These are phyloP conservation scores for Limnephilus rhombicus DNA, from an alignment of 2,888 invertebrate species.

Conservation along the genomic window DNA sequence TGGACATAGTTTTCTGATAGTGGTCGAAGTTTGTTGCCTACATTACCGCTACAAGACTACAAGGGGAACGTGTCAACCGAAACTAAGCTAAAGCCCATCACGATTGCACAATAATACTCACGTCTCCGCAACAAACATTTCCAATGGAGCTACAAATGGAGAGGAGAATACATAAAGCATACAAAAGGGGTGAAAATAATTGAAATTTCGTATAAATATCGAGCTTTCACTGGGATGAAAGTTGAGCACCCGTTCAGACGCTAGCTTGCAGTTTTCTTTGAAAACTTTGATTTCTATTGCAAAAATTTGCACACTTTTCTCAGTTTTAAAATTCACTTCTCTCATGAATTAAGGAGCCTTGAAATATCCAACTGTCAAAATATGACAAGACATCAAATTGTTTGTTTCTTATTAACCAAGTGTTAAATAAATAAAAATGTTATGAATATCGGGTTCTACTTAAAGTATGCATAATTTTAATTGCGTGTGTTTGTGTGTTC, in stretches of 20 bases:
- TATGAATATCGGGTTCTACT: too few species aligned
- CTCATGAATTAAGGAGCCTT: not conserved
- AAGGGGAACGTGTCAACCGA: slow-evolving; percentile 51
- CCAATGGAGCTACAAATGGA: not conserved
- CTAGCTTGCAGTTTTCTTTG: not conserved
- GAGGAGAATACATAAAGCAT: not conserved
- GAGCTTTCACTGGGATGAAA: not conserved
- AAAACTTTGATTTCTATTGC: too few species aligned
- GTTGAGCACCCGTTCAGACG: not conserved
- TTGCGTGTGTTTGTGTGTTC: too few species aligned
- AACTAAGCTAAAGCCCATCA: slow-evolving; percentile 53
- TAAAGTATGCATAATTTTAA: too few species aligned
- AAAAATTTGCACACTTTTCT: not conserved
- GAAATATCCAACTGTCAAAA: too few species aligned
- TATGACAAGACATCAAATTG: too few species aligned
- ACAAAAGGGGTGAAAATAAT: not conserved
- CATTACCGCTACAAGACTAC: slow-evolving; percentile 22
- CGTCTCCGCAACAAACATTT: not conserved
- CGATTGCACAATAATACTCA: slow-evolving; percentile 54
- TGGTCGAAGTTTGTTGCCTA: slow-evolving; percentile 53
- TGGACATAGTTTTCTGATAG: slow-evolving; percentile 51
- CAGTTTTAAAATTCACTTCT: too few species aligned
- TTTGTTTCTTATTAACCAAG: too few species aligned
- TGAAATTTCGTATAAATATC: not conserved
- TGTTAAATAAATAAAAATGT: too few species aligned